Percentiles rank a stretch among this genome's conserved stretches.
phyloP scores from a whole-genome alignment of 1,140 invertebrate genomes.

The Penaeus vannamei region DNA sequence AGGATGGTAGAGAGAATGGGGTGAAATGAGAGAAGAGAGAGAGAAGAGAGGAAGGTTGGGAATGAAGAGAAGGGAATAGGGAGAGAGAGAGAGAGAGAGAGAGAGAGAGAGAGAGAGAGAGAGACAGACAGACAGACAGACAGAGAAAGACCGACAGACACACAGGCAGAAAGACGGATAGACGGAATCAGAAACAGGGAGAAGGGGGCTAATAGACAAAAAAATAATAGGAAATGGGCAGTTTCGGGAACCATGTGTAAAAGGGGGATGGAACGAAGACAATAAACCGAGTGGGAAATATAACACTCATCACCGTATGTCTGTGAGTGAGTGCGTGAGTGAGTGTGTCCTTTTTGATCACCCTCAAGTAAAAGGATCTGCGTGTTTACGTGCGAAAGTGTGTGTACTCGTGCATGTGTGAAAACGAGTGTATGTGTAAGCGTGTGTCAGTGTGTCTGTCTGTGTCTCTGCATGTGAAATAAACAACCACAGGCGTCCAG shows the following conservation, averaged over 20 bases:
- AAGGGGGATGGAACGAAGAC: not conserved
- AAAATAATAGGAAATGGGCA: not conserved
- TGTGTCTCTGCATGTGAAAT: not conserved
- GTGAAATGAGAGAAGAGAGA: not conserved
- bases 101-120: too few species aligned
- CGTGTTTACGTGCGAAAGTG: too few species aligned
- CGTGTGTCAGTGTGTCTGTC: slow-evolving; percentile 14
- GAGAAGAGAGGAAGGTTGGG: not conserved
- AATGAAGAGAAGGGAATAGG: not conserved
- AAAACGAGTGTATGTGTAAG: not conserved
- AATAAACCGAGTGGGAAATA: not conserved
- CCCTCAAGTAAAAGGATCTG: too few species aligned
- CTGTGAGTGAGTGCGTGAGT: slow-evolving; percentile 4
- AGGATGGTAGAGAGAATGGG: too few species aligned
- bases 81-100: not conserved
- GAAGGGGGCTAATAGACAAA: not conserved
- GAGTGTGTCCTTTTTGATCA: too few species aligned
- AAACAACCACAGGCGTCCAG: not conserved
- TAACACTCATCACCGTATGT: not conserved
- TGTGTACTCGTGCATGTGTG: too few species aligned
- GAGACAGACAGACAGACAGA: slow-evolving; percentile 14
- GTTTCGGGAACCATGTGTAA: not conserved
- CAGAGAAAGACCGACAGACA: slow-evolving; percentile 31
- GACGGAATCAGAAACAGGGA: not conserved
- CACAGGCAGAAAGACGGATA: slow-evolving; percentile 13